A percentile compares a stretch with the other conserved stretches of the same genome.
Evolutionary conservation across 2,113 vertebrate genomes (phyloP).

Genomic region (Aspiorhynchus laticeps): DNA sequence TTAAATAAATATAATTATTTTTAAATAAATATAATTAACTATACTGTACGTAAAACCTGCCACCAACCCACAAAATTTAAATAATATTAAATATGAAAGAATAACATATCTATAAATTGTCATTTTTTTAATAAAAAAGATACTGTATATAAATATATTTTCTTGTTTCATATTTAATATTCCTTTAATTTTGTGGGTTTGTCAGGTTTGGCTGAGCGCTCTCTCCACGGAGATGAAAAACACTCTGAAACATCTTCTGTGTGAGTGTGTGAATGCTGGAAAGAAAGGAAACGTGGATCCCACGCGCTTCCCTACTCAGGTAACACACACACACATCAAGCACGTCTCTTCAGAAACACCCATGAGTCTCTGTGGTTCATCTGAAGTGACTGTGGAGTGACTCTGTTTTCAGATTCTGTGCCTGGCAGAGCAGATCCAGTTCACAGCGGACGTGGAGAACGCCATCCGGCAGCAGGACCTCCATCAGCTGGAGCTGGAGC

Average conservation of each 20-base stretch:
- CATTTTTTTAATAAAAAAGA: too few relatives aligned
- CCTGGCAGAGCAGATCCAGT: slow-evolving; percentile 95
- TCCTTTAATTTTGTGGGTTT: not conserved
- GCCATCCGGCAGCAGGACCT: slow-evolving; percentile 82
- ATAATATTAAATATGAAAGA: too few relatives aligned
- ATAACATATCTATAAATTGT: too few relatives aligned
- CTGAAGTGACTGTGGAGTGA: slow-evolving; percentile 42
- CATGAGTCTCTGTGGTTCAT: not conserved
- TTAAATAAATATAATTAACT: too few relatives aligned
- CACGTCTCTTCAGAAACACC: not conserved
- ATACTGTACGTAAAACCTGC: too few relatives aligned
- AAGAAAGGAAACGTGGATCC: slow-evolving; percentile 86
- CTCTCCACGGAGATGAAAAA: slow-evolving; percentile 94
- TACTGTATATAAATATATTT: too few relatives aligned
- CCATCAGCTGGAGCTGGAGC: slow-evolving; percentile 86
- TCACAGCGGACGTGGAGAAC: slow-evolving; percentile 92
- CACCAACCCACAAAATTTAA: too few relatives aligned
- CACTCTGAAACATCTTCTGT: slow-evolving; percentile 87
- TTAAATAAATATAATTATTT: too few relatives aligned
- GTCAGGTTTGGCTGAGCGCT: slow-evolving; percentile 86
- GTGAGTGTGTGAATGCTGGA: slow-evolving; percentile 84
- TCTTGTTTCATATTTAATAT: not conserved
- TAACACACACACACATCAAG: slow-evolving; percentile 60
- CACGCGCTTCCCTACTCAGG: slow-evolving; percentile 90
- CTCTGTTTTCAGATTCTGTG: slow-evolving; percentile 84